These are phyloP conservation scores for Elaphurus davidianus DNA, from an alignment of 2,113 vertebrate genomes.

Conservation along the genomic window DNA sequence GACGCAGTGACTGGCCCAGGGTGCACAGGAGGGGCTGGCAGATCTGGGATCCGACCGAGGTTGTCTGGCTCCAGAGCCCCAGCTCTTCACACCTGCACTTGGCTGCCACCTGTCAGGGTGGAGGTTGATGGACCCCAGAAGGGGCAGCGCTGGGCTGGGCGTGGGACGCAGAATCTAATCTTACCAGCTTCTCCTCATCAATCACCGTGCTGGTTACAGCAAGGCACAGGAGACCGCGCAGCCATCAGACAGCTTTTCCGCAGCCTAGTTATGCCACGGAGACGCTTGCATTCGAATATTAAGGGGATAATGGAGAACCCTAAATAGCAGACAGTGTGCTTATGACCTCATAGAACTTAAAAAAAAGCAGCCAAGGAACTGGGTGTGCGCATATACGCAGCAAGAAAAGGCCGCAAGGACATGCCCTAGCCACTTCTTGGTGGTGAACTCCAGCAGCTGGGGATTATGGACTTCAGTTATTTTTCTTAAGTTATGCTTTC, in stretches of 20 bases:
- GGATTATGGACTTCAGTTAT: neutral
- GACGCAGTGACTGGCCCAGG: neutral
- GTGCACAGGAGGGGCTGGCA: neutral
- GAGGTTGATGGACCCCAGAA: neutral
- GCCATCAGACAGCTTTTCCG: neutral
- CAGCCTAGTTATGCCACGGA: neutral
- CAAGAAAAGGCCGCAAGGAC: neutral
- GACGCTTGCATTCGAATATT: too few species aligned
- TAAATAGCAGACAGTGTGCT: neutral
- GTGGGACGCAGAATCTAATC: neutral
- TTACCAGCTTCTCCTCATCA: neutral
- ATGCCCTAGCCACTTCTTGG: neutral
- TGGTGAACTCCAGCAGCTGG: neutral
- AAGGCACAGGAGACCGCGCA: neutral
- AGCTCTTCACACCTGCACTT: neutral
- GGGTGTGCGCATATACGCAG: neutral
- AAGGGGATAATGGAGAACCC: neutral
- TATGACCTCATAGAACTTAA: neutral
- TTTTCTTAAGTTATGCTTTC: neutral
- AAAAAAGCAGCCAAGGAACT: neutral
- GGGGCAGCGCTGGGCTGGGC: neutral
- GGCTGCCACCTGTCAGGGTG: neutral
- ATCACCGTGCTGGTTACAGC: fast-evolving
- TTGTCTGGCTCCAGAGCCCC: neutral
- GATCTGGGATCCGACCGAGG: neutral